Base-by-base conservation (phyloP, 2,113 vertebrate species). In the Vulpes ferrilata region DNA sequence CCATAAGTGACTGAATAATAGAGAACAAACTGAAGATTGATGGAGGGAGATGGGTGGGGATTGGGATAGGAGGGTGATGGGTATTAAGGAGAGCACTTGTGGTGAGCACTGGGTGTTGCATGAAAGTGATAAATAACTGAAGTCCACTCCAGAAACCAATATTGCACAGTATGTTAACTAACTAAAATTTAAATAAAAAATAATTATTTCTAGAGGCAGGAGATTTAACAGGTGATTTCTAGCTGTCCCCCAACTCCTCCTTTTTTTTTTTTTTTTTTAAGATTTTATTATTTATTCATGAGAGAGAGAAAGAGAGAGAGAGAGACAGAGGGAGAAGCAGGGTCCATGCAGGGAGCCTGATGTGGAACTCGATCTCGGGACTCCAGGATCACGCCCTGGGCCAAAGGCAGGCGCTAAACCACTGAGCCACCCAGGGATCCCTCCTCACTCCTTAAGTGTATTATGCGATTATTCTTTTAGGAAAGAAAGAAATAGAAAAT, bases 401-500 rank as follows among this genome's bases (percentile, higher is more conserved):
- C 43, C 43, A 43, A 43, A 43, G 43, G 43, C 43, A 43, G 43
- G 43, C 5, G 5, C 43, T 43, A 43, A 43, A 43, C 43, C 43
- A 43, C 43, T 43, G 43, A 43, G 43, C 43, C 43, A 43, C 43
- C 43, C 43, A 43, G 43, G 43, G 43, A 43, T 43, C 43, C 43
- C 5, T 35, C 9, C 20, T 91, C 11, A 88, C 16, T 7, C 43
- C 15, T 60, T 93, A 73, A 48, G 11, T 89, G 71, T 60, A 91
- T 81, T 12, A 69, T 59, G 17, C 9, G 53, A 17, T 94, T 94
- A 69, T 9, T 88, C n/a, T 95, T 84, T 67, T 62, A 73, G 43
- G 64, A 94, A 92, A 91, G 85, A 89, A 96, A 97, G 59, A 96
- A 90, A 79, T 43, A 64, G 12, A 83, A 86, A 89, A 76, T 85